A percentile compares a stretch with the other conserved stretches of the same genome.
Conservation (phyloP, 2,797 vertebrate genomes). For the Octomys mimax region DNA sequence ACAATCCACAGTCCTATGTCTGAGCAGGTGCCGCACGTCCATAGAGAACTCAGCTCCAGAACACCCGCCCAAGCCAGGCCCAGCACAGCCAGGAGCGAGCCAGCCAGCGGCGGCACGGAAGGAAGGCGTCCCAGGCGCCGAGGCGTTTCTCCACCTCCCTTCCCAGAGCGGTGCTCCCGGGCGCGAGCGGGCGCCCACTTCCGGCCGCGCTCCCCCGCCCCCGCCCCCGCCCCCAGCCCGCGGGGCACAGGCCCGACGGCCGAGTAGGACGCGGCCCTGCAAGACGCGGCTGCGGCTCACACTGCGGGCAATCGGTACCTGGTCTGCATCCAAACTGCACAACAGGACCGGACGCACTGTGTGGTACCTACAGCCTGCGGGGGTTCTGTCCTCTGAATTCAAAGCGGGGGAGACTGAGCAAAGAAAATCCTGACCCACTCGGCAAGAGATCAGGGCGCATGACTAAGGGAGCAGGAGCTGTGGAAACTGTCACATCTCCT, state of each 20-base stretch:
- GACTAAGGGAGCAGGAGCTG: background rate
- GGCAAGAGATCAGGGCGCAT: constrained; percentile 36
- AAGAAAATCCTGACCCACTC: constrained; percentile 44
- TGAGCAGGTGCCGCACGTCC: background rate
- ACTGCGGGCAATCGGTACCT: background rate
- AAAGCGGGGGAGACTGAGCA: constrained; percentile 9
- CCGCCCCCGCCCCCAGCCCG: too few species aligned
- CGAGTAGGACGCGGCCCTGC: background rate
- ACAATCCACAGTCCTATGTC: constrained; percentile 4
- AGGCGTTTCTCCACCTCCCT: background rate
- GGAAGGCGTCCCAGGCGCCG: background rate
- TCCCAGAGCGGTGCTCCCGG: background rate
- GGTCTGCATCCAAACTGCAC: background rate
- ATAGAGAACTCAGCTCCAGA: background rate
- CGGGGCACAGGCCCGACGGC: background rate
- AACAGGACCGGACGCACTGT: background rate
- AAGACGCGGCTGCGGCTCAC: background rate
- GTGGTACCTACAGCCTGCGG: background rate
- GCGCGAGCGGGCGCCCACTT: background rate
- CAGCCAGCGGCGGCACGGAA: background rate
- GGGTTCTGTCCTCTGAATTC: background rate
- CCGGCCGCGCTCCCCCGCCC: background rate
- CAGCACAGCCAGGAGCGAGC: background rate
- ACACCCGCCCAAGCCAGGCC: background rate
- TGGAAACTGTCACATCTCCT: background rate